These are phyloP conservation scores for Capromys pilorides DNA, from an alignment of 2,797 vertebrate genomes.

Conservation along the genomic window DNA sequence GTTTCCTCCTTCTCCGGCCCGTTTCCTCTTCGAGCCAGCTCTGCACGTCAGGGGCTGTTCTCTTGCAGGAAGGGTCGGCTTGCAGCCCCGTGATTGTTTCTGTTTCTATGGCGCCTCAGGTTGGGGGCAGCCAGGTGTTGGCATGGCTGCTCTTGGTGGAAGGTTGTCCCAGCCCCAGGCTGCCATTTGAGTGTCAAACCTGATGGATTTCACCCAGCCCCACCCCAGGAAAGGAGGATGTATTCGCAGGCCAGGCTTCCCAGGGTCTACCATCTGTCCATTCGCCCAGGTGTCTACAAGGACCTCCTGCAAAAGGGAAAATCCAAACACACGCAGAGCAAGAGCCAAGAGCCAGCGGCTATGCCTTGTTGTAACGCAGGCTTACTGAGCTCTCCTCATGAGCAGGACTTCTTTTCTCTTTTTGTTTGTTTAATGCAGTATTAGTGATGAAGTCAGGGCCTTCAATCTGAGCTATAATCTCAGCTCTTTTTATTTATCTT, in stretches of 20 bases:
- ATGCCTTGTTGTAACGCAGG: neutral
- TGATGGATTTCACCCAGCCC: neutral
- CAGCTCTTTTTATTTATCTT: neutral
- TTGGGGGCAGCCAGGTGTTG: constrained; percentile 74
- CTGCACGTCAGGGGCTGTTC: constrained; percentile 87
- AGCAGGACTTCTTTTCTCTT: neutral
- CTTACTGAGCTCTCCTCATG: neutral
- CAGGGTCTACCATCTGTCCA: neutral
- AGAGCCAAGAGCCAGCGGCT: neutral
- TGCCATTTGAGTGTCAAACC: constrained; percentile 19
- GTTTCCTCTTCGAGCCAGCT: constrained; percentile 86
- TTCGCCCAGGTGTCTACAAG: neutral
- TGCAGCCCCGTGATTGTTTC: constrained; percentile 71
- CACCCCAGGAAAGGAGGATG: neutral
- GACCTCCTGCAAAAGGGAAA: neutral
- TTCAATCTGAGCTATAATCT: neutral
- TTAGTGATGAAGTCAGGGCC: neutral
- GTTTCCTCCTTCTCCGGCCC: constrained; percentile 93
- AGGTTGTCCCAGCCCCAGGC: neutral
- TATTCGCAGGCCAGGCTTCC: neutral
- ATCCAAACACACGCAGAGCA: neutral
- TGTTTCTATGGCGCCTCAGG: constrained; percentile 75
- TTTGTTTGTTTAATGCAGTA: neutral
- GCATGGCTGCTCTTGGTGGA: constrained; percentile 20
- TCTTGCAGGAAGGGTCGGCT: constrained; percentile 89